Conservation (phyloP, 2,113 vertebrate genomes). For the Platycercus adscitus region DNA sequence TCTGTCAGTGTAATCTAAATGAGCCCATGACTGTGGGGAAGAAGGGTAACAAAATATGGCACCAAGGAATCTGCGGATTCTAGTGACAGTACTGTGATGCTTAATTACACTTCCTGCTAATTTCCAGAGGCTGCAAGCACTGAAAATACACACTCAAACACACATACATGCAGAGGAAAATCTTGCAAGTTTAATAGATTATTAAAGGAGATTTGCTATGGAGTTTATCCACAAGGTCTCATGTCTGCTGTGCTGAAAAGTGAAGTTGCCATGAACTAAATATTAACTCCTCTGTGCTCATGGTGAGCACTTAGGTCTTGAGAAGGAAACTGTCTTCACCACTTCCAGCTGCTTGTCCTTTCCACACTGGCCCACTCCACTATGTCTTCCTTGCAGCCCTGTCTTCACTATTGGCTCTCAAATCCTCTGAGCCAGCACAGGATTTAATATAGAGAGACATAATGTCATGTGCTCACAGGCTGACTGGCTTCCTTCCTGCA, state of each 20-base stretch:
- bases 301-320: background rate
- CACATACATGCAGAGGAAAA: background rate
- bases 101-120: background rate
- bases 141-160: background rate
- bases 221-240: background rate
- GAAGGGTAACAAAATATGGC: background rate
- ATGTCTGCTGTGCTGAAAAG: background rate
- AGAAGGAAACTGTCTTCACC: background rate
- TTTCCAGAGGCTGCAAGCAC: background rate
- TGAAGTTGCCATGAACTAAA: background rate
- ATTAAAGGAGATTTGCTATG: background rate
- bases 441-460: background rate
- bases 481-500: background rate
- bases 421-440: background rate
- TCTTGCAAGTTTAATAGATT: background rate
- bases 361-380: accelerated
- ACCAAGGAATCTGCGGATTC: background rate
- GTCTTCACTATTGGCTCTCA: background rate
- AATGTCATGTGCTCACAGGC: background rate
- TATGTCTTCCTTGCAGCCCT: accelerated
- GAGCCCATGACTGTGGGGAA: background rate
- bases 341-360: background rate
- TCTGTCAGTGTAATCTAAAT: background rate
- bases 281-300: background rate
- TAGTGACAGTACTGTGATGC: background rate